Percentiles rank a stretch among this genome's conserved stretches.
Evolutionary conservation across 2,888 invertebrate species (phyloP).

Genomic region (Apodemia hepburni): DNA sequence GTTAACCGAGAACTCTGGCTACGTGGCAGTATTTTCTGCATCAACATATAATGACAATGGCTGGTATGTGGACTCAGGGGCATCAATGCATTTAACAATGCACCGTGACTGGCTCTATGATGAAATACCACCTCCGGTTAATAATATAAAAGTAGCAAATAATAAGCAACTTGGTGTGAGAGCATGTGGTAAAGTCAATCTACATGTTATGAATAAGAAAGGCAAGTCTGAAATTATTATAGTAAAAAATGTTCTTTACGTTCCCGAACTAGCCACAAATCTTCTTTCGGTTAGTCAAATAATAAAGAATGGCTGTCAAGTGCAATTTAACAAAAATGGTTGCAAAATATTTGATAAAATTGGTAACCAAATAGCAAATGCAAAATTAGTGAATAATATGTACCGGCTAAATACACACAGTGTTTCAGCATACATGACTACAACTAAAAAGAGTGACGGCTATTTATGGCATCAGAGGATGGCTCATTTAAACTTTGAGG

Average conservation of each 20-base stretch:
- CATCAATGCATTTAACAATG: conserved; percentile 22
- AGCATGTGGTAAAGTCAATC: conserved; percentile 9
- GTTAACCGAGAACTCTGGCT: neutral
- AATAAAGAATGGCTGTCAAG: conserved; percentile 25
- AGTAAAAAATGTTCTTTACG: conserved; percentile 32
- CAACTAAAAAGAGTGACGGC: neutral
- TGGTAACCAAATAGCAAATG: neutral
- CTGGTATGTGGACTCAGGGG: conserved; percentile 20
- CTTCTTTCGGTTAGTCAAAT: conserved; percentile 32
- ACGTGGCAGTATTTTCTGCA: conserved; percentile 20
- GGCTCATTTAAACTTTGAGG: conserved; percentile 9
- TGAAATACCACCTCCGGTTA: neutral
- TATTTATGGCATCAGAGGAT: neutral
- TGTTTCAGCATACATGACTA: no score
- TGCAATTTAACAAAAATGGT: conserved; percentile 25
- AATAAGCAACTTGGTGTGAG: conserved; percentile 27
- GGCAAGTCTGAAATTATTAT: conserved; percentile 19
- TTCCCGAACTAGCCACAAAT: conserved; percentile 31
- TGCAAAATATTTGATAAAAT: neutral
- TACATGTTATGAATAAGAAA: conserved; percentile 17
- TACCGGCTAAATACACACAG: no score
- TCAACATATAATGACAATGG: conserved; percentile 9
- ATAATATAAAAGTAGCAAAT: conserved; percentile 27
- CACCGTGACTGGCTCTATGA: conserved; percentile 23
- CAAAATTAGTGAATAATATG: neutral